Evolutionary conservation across 2,888 invertebrate genomes (phyloP).

Genomic region (Argyresthia albistria): DNA sequence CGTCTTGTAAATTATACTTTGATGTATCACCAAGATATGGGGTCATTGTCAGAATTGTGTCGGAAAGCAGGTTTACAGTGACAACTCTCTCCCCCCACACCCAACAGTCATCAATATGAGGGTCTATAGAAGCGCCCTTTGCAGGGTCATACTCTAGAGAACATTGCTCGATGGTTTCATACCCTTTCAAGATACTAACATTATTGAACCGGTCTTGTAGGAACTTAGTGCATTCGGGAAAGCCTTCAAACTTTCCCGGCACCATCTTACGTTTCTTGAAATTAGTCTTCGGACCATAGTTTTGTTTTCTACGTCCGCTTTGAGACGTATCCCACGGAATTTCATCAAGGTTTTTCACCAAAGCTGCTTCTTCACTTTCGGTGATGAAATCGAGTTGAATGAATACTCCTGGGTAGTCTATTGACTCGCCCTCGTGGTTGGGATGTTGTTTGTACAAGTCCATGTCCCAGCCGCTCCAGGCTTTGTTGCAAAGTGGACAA

Average conservation of each 20-base stretch:
- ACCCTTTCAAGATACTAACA: constrained; percentile 75
- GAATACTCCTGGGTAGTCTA: constrained; percentile 78
- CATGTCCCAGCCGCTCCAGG: constrained; percentile 82
- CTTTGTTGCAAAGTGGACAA: constrained; percentile 82
- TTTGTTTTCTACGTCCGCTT: constrained; percentile 97
- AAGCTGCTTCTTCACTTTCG: constrained; percentile 74
- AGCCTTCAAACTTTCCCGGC: constrained; percentile 85
- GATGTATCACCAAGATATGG: constrained; percentile 64
- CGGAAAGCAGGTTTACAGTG: constrained; percentile 88
- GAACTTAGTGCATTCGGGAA: constrained; percentile 85
- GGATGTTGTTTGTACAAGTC: constrained; percentile 76
- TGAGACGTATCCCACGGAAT: constrained; percentile 93
- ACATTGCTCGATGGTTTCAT: constrained; percentile 94
- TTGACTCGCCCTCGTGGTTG: constrained; percentile 72
- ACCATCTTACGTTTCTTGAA: constrained; percentile 93
- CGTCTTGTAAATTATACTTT: constrained; percentile 52
- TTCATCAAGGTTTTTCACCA: constrained; percentile 81
- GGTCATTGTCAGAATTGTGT: constrained; percentile 87
- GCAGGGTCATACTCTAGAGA: constrained; percentile 92
- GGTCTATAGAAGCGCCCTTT: constrained; percentile 95
- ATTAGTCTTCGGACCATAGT: constrained; percentile 98
- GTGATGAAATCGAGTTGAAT: constrained; percentile 82
- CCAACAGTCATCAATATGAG: constrained; percentile 99
- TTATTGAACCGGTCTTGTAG: constrained; percentile 82
- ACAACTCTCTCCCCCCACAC: constrained; percentile 98